phyloP scores from a whole-genome alignment of 2,797 vertebrate species.

The Gallinago stenura region DNA sequence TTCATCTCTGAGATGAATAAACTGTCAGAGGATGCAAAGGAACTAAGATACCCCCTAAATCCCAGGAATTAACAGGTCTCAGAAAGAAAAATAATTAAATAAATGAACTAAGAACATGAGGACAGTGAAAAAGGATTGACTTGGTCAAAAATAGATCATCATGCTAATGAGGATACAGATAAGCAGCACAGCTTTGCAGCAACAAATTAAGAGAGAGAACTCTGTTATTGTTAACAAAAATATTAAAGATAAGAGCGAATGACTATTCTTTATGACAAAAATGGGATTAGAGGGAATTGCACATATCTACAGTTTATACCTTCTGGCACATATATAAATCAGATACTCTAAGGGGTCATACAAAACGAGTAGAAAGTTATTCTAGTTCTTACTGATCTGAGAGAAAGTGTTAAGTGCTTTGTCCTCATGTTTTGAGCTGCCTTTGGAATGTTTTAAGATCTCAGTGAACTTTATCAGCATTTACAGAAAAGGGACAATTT shows the following conservation, averaged over 20 bases:
- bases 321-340: neutral
- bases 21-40: neutral
- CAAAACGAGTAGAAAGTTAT: rapidly evolving
- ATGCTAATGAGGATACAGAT: neutral
- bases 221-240: neutral
- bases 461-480: neutral
- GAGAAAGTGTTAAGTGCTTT: neutral
- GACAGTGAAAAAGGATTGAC: neutral
- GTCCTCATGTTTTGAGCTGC: neutral
- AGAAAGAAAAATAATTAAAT: neutral
- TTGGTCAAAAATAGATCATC: neutral
- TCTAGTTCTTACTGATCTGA: neutral
- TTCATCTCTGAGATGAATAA: neutral
- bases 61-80: neutral
- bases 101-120: neutral
- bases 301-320: neutral
- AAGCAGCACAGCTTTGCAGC: neutral
- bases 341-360: neutral
- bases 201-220: neutral
- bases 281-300: neutral
- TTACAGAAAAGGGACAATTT: neutral
- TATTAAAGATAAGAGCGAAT: neutral
- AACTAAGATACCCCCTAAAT: neutral
- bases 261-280: neutral
- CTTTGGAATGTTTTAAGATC: neutral